Evolutionary conservation across 1,140 invertebrate species (phyloP).

Genomic region (Anadara kagoshimensis): DNA sequence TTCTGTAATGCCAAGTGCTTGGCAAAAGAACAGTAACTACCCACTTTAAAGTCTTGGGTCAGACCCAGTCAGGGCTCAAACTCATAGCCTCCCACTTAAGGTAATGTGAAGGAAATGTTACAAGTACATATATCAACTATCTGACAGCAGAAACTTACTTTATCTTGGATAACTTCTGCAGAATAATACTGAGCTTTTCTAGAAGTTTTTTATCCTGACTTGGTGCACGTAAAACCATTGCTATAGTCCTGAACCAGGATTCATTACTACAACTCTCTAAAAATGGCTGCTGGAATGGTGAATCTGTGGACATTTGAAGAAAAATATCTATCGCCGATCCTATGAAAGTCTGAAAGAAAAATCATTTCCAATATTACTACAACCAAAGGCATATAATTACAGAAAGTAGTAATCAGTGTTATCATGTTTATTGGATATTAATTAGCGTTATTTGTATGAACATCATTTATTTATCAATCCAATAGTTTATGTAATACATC

Average conservation of each 20-base stretch:
- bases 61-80: no score
- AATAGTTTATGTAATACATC: no score
- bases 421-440: no score
- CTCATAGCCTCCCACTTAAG: no score
- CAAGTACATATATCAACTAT: no score
- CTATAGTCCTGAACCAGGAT: conserved; percentile 68
- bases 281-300: conserved; percentile 63
- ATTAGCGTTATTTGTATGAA: no score
- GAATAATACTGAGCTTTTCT: conserved; percentile 71
- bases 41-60: no score
- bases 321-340: conserved; percentile 68
- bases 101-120: no score
- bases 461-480: no score
- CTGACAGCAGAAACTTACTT: conserved; percentile 51
- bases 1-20: no score
- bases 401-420: no score
- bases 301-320: conserved; percentile 71
- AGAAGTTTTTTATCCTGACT: conserved; percentile 64
- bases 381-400: background rate
- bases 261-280: conserved; percentile 71
- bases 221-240: conserved; percentile 68
- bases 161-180: conserved; percentile 72
- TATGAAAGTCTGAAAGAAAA: conserved; percentile 55
- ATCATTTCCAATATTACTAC: background rate
- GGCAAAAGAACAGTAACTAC: no score